Conservation (phyloP, 2,888 invertebrate species). For the Alviniconcha strummeri region DNA sequence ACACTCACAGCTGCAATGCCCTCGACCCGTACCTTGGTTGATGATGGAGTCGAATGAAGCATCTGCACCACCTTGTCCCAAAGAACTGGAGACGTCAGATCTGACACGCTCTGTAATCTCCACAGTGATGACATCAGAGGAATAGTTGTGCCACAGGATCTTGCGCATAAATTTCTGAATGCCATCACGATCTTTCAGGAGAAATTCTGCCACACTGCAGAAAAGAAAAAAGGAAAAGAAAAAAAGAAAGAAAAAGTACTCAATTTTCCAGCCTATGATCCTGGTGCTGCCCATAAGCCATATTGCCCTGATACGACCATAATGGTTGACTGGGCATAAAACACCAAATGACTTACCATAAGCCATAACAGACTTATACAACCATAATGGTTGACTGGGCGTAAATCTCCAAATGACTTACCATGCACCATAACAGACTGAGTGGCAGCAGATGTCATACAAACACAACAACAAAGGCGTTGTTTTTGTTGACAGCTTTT, state of each 20-base stretch:
- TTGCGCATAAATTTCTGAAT: constrained; percentile 35
- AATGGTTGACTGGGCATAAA: too few relatives aligned
- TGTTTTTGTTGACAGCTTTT: too few relatives aligned
- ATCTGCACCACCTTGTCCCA: background rate
- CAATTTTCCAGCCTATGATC: too few relatives aligned
- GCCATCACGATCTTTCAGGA: constrained; percentile 14
- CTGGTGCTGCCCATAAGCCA: too few relatives aligned
- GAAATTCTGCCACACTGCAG: constrained; percentile 30
- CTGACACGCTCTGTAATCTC: constrained; percentile 20
- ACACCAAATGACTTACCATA: too few relatives aligned
- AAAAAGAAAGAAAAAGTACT: background rate
- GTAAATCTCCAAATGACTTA: too few relatives aligned
- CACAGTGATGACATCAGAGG: background rate
- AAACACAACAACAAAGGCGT: too few relatives aligned
- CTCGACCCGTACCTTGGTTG: background rate
- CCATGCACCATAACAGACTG: too few relatives aligned
- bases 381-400: too few relatives aligned
- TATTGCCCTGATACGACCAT: too few relatives aligned
- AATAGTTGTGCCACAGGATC: constrained; percentile 19
- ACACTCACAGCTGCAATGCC: too few relatives aligned
- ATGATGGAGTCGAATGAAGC: background rate
- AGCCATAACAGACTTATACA: background rate
- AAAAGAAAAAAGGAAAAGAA: background rate
- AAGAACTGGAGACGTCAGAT: background rate
- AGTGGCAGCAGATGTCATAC: too few relatives aligned